Base-by-base conservation (phyloP, 1,140 invertebrate species). In the Ceratina australensis region DNA sequence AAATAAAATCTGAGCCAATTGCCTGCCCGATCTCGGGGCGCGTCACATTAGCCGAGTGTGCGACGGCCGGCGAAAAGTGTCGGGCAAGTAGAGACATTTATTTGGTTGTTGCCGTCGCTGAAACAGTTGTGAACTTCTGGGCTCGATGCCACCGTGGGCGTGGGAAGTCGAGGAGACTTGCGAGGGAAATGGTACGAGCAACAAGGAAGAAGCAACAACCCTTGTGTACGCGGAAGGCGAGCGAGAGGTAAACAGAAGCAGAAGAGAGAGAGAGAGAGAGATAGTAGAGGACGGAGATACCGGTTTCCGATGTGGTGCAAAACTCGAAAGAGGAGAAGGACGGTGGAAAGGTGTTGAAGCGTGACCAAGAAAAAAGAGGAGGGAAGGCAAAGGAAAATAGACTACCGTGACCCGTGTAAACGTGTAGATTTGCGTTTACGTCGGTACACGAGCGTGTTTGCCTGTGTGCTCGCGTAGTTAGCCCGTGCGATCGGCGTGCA, bases 11-110 rank as follows among this genome's bases (percentile, higher is more conserved):
- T 64, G 64, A 24, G 68, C 78, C 72, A 75, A 79, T 79, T 81
- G 75, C 56, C 81, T 81, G 75, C 56, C 81, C 80, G 82, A 83
- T 72, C 81, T 77, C 80, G n/a, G n/a, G n/a, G n/a, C n/a, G n/a
- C n/a, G n/a, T n/a, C 71, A 71, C 84, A 85, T 84, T 84, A 81
- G 78, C 74, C 72, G 69, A 81, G 74, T 65, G 81, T 77, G 77
- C 76, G 73, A 54, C n/a, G 82, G 61, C 33, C 5, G 61, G 71
- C 71, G 56, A 83, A 42, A 42, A 82, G 83, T 78, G 72, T 85
- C 79, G 79, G 76, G 79, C 79, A 86, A 86, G 76, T 74, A 86
- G 77, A 77, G 77, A 87, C 86, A 87, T 87, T 87, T 84, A 84
- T 86, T 86, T 82, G 81, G 72, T 49, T 78, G 77, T 85, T 84